Conservation (phyloP, 2,113 vertebrate genomes). For the Todiramphus saurophagus region DNA sequence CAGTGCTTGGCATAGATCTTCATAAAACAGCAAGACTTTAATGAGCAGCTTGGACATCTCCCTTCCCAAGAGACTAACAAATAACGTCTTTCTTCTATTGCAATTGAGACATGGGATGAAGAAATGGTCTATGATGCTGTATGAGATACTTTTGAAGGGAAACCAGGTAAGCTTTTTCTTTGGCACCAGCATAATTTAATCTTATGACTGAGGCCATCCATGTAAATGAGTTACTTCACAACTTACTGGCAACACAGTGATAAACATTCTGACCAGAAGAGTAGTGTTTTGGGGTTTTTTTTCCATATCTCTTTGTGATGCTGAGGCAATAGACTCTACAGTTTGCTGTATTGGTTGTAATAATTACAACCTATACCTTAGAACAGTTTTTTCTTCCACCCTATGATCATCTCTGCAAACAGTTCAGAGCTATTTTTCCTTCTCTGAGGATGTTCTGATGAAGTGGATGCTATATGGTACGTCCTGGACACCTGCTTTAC, state of each 20-base stretch:
- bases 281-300: background rate
- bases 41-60: background rate
- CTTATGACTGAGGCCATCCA: background rate
- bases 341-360: background rate
- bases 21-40: background rate
- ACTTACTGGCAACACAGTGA: background rate
- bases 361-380: background rate
- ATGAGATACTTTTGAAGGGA: background rate
- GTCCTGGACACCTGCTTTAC: conserved; percentile 42
- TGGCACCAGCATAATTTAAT: background rate
- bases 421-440: conserved; percentile 17
- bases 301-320: background rate
- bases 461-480: conserved; percentile 19
- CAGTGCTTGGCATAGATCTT: background rate
- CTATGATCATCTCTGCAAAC: background rate
- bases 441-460: conserved; percentile 3
- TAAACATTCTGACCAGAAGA: background rate
- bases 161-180: background rate
- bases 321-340: background rate
- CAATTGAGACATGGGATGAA: background rate
- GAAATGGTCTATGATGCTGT: background rate
- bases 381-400: background rate
- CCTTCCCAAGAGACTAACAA: background rate
- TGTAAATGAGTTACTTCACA: background rate
- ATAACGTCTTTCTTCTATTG: background rate